Conservation (phyloP, 2,888 invertebrate genomes). For the Eledone cirrhosa region DNA sequence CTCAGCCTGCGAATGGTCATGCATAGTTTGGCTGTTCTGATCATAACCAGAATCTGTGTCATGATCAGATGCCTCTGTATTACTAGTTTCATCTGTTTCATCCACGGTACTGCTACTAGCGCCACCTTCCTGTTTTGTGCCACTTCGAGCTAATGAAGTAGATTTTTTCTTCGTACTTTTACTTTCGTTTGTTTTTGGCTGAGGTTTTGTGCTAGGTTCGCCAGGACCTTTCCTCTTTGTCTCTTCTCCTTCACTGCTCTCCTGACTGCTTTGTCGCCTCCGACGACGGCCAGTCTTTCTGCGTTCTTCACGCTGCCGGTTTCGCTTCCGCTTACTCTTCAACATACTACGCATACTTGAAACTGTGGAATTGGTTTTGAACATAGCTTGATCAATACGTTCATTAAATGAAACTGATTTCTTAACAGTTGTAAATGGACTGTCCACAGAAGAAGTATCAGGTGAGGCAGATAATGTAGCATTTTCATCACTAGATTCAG, state of each 20-base stretch:
- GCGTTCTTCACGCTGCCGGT: slow-evolving; percentile 56
- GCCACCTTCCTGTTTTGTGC: not conserved
- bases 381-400: slow-evolving; percentile 59
- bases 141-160: slow-evolving; percentile 21
- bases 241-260: slow-evolving; percentile 50
- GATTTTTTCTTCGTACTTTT: slow-evolving; percentile 41
- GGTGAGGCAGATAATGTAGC: not conserved
- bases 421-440: slow-evolving; percentile 34
- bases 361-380: slow-evolving; percentile 57
- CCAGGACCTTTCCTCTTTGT: slow-evolving; percentile 3
- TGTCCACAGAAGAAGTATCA: not conserved
- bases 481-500: slow-evolving; percentile 70
- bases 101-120: slow-evolving; percentile 17
- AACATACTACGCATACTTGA: slow-evolving; percentile 60
- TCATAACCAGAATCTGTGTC: slow-evolving; percentile 5
- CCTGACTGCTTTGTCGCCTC: slow-evolving; percentile 49
- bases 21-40: not conserved
- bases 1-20: not conserved
- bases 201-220: not conserved
- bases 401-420: slow-evolving; percentile 64
- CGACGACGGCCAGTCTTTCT: slow-evolving; percentile 38
- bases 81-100: slow-evolving; percentile 19
- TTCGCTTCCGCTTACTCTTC: slow-evolving; percentile 58
- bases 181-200: slow-evolving; percentile 31
- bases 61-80: not conserved